Evolutionary conservation across 2,888 invertebrate species (phyloP).

Genomic region (Epistrophe grossulariae): DNA sequence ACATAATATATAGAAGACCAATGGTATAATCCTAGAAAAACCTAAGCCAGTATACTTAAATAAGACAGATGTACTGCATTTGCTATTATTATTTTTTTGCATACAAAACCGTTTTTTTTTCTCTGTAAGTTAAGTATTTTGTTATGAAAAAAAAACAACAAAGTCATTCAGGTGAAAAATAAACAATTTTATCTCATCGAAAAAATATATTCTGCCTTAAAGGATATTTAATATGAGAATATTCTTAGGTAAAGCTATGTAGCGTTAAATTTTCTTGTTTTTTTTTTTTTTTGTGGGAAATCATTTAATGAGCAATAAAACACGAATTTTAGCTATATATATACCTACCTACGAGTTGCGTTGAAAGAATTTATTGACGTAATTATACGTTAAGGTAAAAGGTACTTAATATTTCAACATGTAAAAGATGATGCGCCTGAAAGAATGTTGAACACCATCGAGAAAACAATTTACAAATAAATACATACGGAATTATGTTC

Average conservation of each 20-base stretch:
- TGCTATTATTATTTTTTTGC: constrained; percentile 11
- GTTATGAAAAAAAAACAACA: background rate
- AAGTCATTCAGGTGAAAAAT: constrained; percentile 41
- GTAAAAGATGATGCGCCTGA: background rate
- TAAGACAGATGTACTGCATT: constrained; percentile 27
- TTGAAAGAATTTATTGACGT: background rate
- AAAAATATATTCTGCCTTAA: background rate
- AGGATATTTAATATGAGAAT: background rate
- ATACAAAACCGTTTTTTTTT: background rate
- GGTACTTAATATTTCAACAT: background rate
- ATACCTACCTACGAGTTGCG: too few relatives aligned
- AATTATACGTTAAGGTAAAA: background rate
- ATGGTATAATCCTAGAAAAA: constrained; percentile 43
- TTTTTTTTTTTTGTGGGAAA: background rate
- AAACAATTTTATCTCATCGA: background rate
- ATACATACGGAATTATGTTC: background rate
- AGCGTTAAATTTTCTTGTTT: background rate
- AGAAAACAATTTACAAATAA: background rate
- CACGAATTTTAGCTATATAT: background rate
- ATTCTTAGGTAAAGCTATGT: too few relatives aligned
- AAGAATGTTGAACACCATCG: background rate
- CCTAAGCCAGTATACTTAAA: constrained; percentile 23
- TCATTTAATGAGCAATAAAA: constrained; percentile 3
- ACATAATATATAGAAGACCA: constrained; percentile 27
- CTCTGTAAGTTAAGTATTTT: background rate